phyloP scores from a whole-genome alignment of 2,113 vertebrate species.

The Gavia stellata region DNA sequence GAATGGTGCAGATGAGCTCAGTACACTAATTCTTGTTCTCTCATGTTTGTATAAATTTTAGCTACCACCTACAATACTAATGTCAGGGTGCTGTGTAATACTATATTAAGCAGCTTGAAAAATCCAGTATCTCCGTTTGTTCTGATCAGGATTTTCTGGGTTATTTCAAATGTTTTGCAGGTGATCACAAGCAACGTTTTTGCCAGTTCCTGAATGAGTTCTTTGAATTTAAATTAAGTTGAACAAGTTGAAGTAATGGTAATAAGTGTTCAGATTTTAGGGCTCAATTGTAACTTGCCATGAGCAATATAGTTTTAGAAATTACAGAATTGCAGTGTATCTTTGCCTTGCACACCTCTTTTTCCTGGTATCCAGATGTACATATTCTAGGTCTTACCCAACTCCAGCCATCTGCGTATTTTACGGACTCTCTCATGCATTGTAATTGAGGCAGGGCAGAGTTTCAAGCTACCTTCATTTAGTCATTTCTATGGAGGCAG shows the following conservation, averaged over 20 bases:
- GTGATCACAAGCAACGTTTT: background rate
- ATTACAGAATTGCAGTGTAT: background rate
- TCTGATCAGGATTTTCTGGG: background rate
- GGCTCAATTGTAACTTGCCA: background rate
- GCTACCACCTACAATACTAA: background rate
- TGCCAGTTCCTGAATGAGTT: background rate
- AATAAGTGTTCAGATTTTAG: background rate
- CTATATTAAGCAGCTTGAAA: background rate
- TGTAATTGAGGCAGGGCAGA: background rate
- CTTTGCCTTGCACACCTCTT: background rate
- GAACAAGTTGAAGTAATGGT: background rate
- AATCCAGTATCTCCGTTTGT: background rate
- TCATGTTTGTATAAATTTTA: background rate
- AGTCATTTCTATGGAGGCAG: background rate
- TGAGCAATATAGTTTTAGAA: background rate
- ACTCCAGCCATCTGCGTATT: background rate
- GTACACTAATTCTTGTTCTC: background rate
- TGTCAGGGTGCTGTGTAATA: background rate
- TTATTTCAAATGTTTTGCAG: background rate
- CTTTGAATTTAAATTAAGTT: background rate
- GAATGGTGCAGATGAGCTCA: background rate
- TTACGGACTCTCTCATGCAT: background rate
- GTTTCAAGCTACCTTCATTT: background rate
- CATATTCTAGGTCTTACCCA: background rate
- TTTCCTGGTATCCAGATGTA: background rate